Conservation (phyloP, 2,113 vertebrate genomes). For the Menidia beryllina region DNA sequence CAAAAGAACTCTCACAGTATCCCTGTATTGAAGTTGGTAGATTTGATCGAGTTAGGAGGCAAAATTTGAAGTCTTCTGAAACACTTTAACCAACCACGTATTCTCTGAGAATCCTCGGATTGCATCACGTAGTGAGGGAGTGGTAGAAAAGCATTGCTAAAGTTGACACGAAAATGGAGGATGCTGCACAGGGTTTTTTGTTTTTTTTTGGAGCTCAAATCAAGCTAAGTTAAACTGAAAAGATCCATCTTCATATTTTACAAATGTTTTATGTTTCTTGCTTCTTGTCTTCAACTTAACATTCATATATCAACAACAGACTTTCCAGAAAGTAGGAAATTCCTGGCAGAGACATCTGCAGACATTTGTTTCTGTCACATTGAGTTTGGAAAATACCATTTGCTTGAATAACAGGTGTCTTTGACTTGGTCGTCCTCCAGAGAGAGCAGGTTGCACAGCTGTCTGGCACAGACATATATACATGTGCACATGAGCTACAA, state of each 20-base stretch:
- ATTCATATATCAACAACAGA: neutral
- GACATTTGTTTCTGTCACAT: slow-evolving; percentile 8
- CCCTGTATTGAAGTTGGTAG: neutral
- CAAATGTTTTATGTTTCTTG: neutral
- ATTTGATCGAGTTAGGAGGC: too few species aligned
- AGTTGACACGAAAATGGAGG: neutral
- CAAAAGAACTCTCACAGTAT: neutral
- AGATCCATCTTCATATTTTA: neutral
- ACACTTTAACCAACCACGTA: neutral
- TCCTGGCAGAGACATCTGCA: slow-evolving; percentile 37
- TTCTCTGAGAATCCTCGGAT: neutral
- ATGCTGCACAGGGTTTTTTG: slow-evolving; percentile 7
- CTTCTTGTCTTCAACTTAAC: neutral
- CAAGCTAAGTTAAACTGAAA: neutral
- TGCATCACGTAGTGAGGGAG: neutral
- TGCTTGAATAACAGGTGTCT: slow-evolving; percentile 64
- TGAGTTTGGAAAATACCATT: slow-evolving; percentile 44
- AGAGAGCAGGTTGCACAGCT: slow-evolving; percentile 70
- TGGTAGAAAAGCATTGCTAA: neutral
- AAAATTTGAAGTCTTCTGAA: neutral
- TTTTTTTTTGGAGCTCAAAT: slow-evolving; percentile 2
- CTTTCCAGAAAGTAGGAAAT: slow-evolving; percentile 27
- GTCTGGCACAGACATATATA: slow-evolving; percentile 33
- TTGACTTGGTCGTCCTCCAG: slow-evolving; percentile 72
- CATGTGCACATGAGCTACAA: slow-evolving; percentile 1